A percentile compares a stretch with the other conserved stretches of the same genome.
Conservation (phyloP, 2,888 invertebrate species). For the Apodemia mormo region DNA sequence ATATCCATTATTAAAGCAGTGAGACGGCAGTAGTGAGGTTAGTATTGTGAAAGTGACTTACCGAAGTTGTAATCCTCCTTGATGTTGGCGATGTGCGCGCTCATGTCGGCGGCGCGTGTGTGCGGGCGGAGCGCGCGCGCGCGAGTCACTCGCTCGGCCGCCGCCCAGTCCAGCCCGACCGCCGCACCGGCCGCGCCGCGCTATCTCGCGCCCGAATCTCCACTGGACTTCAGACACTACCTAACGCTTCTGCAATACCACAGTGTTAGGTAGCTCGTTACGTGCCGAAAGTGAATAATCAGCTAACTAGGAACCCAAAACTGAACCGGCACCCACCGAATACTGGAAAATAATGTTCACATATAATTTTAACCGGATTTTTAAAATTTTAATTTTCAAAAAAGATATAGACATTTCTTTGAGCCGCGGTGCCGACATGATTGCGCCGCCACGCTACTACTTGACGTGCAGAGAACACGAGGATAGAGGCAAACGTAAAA, state of each 20-base stretch:
- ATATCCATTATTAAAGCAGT: neutral
- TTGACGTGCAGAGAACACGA: too few relatives aligned
- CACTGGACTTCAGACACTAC: neutral
- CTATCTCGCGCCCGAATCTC: conserved; percentile 27
- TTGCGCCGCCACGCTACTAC: too few relatives aligned
- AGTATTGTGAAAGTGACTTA: conserved; percentile 47
- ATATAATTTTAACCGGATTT: too few relatives aligned
- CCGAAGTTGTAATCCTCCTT: conserved; percentile 68
- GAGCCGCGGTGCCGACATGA: too few relatives aligned
- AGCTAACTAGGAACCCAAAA: too few relatives aligned
- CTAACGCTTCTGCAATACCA: conserved; percentile 26
- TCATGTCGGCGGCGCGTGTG: conserved; percentile 38
- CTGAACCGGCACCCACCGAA: too few relatives aligned
- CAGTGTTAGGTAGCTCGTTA: neutral
- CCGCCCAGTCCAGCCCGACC: conserved; percentile 29
- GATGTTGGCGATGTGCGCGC: conserved; percentile 51
- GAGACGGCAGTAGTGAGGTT: conserved; percentile 5
- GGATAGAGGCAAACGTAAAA: too few relatives aligned
- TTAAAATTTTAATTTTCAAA: too few relatives aligned
- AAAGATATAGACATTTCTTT: too few relatives aligned
- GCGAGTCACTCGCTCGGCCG: conserved; percentile 45
- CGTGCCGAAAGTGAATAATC: too few relatives aligned
- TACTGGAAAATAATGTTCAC: too few relatives aligned
- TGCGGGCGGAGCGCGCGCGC: conserved; percentile 56
- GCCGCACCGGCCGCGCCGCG: too few relatives aligned